Evolutionary conservation across 2,888 invertebrate species (phyloP).

Genomic region (Pyralis farinalis): DNA sequence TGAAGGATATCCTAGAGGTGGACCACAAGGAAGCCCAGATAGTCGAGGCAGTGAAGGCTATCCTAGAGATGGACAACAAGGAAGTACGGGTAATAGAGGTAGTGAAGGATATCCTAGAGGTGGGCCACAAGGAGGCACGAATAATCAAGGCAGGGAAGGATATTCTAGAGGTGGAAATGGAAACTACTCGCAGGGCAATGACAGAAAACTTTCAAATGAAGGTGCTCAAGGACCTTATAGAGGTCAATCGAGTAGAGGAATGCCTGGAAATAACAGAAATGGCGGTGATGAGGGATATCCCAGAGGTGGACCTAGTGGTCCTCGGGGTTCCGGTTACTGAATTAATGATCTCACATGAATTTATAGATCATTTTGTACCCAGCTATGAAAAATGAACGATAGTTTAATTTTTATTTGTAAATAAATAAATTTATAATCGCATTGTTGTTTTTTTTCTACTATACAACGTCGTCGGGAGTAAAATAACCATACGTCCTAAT

Average conservation of each 20-base stretch:
- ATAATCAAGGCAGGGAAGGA: constrained; percentile 24
- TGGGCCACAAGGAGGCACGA: background rate
- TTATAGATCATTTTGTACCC: constrained; percentile 13
- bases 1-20: constrained; percentile 64
- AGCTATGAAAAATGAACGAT: constrained; percentile 5
- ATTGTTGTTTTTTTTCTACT: too few species aligned
- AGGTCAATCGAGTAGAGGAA: background rate
- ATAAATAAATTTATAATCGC: background rate
- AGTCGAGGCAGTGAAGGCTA: constrained; percentile 17
- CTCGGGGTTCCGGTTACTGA: constrained; percentile 65
- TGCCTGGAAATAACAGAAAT: background rate
- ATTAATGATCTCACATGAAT: background rate
- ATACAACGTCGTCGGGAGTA: too few species aligned
- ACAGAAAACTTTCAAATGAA: constrained; percentile 1
- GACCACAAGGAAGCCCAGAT: constrained; percentile 49
- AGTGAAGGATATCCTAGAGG: background rate
- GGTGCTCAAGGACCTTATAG: constrained; percentile 1
- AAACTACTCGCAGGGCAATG: constrained; percentile 20
- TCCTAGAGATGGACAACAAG: background rate
- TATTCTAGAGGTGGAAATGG: constrained; percentile 33
- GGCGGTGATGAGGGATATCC: constrained; percentile 55
- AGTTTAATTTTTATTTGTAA: constrained; percentile 4
- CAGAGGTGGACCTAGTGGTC: constrained; percentile 62
- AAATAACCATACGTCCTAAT: too few species aligned
- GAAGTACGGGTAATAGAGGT: constrained; percentile 10